These are phyloP conservation scores for human (Homo sapiens) DNA, from an alignment of 2,113 vertebrate genomes.

Conservation along the genomic window GRCh38 chr3:114783001-114783500, in stretches of 20 bases:
- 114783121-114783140: background rate
- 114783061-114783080: slow-evolving; percentile 21
- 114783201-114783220: background rate
- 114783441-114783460: slow-evolving; percentile 57
- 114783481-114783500: slow-evolving; percentile 40
- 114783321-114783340: slow-evolving; percentile 22
- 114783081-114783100: background rate
- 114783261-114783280: background rate
- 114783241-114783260: slow-evolving; percentile 19
- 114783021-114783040: slow-evolving; percentile 27
- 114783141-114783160: slow-evolving; percentile 20
- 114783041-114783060: background rate
- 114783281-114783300: slow-evolving; percentile 27
- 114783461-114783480: background rate
- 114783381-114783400: slow-evolving; percentile 32
- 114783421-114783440: slow-evolving; percentile 10
- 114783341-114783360: background rate
- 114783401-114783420: slow-evolving; percentile 18
- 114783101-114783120: background rate
- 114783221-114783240: slow-evolving; percentile 40
- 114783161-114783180: background rate
- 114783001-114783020: background rate
- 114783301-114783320: slow-evolving; percentile 18
- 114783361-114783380: slow-evolving; percentile 19
- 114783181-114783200: background rate